Base-by-base conservation (phyloP, 2,888 invertebrate genomes). In the Chrysodeixis includens region DNA sequence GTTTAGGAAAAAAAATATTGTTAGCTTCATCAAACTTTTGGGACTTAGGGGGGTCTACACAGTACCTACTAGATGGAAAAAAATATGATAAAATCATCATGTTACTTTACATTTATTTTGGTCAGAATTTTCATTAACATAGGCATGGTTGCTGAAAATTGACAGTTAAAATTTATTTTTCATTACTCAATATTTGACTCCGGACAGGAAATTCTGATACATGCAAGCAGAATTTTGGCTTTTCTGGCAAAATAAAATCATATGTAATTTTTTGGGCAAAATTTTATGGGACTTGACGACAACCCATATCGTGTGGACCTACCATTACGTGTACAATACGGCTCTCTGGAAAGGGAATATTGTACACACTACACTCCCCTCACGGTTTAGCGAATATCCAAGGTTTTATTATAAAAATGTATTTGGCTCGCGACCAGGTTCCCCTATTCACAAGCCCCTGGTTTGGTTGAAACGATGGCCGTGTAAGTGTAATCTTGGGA, bases 1-100 rank as follows among this genome's bases (percentile, higher is more conserved):
- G 66, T 71, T 71, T 58, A 65, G 61, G 74, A 78, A 70, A 82
- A 79, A 76, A 80, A 74, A 74, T 74, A 69, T 69, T 18, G n/a
- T 62, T 59, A 40, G 66, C 18, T 66, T 62, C 71, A 58, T 74
- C 66, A 65, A 63, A 71, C 46, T 67, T 53, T 0, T 56, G 10
- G 14, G 40, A 54, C 49, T 74, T 55, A 66, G 40, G 40, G 14
- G n/a, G 4, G 40, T n/a, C 40, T 6, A 40, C 40, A 40, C 40
- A 6, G 10, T 32, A 40, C 7, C 14, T 1, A 40, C 1, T 1
- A 5, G 26, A 26, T 26, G n/a, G n/a, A n/a, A n/a, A n/a, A n/a
- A n/a, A n/a, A n/a, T n/a, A n/a, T n/a, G 26, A 26, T 26, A 26
- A 26, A 26, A 26, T 26, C 26, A n/a, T n/a, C n/a, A n/a, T n/a